Base-by-base conservation (phyloP, 2,888 invertebrate species). In the Temnothorax ravouxi region DNA sequence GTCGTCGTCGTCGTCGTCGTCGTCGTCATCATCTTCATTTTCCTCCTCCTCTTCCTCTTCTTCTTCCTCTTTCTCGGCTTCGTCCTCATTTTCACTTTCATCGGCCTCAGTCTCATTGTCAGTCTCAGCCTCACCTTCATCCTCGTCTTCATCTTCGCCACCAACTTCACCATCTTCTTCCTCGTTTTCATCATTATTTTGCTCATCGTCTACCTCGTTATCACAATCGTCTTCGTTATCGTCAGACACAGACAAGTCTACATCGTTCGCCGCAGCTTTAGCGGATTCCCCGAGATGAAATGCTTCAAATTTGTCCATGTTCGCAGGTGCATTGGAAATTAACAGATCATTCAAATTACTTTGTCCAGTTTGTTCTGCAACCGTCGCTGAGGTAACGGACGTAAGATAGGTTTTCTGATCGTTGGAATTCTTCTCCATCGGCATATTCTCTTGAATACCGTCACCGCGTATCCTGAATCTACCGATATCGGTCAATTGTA, bases 111-210 rank as follows among this genome's bases (percentile, higher is more conserved):
- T 84, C 8, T 83, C 75, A 6, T 4, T 13, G 4, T 61, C 75
- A 52, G 1, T 6, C 2, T 76, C 50, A 52, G 0, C 2, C 0
- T 52, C 50, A 52, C 2, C 41, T 2, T 56, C 52, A 13, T 0
- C n/a, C n/a, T 54, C 41, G 2, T 1, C 52, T 1, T 25, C 76
- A 0, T 25, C 15, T 38, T 74, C 52, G 9, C 62, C 44, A 38
- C 72, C 72, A 74, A 21, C 56, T 8, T 2, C 61, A 15, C 6
- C 29, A 11, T 13, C 29, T 0, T 54, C 34, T 15, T 61, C 84
- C 3, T 85, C 85, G 74, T 85, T 80, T 21, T 86, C 75, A 34
- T 88, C 75, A 34, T 88, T 86, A 0, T 88, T 87, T 15, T 90
- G 86, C 4, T 87, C 84, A 8, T 76, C 80, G 5, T 88, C 87